These are phyloP conservation scores for Eugnorisma glareosa DNA, from an alignment of 2,888 invertebrate species.

Conservation along the genomic window DNA sequence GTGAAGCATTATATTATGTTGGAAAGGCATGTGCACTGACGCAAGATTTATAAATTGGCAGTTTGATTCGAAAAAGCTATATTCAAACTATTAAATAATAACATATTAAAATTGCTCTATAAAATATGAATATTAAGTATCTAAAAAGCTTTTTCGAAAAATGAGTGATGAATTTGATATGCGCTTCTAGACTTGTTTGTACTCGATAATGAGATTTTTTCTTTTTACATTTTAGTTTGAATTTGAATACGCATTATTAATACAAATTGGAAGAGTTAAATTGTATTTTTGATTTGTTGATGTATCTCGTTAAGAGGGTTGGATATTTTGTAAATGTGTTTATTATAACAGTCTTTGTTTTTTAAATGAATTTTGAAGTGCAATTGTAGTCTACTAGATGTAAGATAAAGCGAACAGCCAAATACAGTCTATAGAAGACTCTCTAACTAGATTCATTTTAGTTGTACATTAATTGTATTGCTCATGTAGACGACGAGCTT, in stretches of 20 bases:
- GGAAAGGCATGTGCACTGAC: neutral
- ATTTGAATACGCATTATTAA: slow-evolving; percentile 37
- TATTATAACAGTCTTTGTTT: slow-evolving; percentile 3
- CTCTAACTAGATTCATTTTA: neutral
- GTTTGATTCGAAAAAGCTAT: too few species aligned
- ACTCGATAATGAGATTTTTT: slow-evolving; percentile 36
- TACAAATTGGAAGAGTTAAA: slow-evolving; percentile 30
- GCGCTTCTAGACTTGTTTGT: slow-evolving; percentile 21
- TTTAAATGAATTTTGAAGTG: neutral
- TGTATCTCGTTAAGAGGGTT: slow-evolving; percentile 17
- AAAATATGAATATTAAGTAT: slow-evolving; percentile 7
- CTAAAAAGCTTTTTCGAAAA: neutral
- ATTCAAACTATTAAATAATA: slow-evolving; percentile 16
- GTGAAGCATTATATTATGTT: neutral
- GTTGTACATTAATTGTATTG: neutral
- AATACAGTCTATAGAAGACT: neutral
- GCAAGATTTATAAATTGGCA: neutral
- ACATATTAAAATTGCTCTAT: neutral
- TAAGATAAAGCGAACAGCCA: neutral
- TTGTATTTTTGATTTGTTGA: slow-evolving; percentile 49
- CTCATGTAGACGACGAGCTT: neutral
- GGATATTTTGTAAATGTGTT: slow-evolving; percentile 10
- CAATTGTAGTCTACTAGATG: neutral
- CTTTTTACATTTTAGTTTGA: slow-evolving; percentile 22
- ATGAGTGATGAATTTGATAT: slow-evolving; percentile 21